Base-by-base conservation (phyloP, 2,888 invertebrate genomes). In the Hetaerina titia region DNA sequence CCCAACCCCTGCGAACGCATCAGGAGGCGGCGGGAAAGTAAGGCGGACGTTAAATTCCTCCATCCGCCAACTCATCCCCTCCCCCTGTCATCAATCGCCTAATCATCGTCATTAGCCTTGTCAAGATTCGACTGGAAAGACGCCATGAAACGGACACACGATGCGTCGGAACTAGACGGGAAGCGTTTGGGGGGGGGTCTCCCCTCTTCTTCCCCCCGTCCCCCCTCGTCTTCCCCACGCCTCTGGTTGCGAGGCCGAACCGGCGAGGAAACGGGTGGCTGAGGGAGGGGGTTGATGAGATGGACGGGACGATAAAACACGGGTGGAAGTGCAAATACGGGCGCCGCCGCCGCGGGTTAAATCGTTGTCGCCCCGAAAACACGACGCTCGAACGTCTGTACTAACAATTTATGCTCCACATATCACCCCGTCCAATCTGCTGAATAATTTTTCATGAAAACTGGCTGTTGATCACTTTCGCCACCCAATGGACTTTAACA, bases 91-190 rank as follows among this genome's bases (percentile, higher is more conserved):
- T 31, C 63, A 8, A 90, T 90, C 90, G 90, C 90, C 63, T 90
- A 90, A 90, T 90, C 90, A 64, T 64, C 63, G 64, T 90, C 64
- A 90, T 90, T 90, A 90, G 90, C 63, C 90, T 9, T 60, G 90
- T 90, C 90, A 58, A 64, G 90, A 64, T n/a, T 90, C 11, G 58
- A 19, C 64, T 19, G 19, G n/a, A 69, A n/a, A 69, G 64, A 64
- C 64, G 90, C 90, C 64, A 90, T 19, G 63, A 63, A 90, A 56
- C 31, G 90, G 90, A 90, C 63, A 31, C 63, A 31, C 22, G 57
- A 57, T 22, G 22, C 31, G 25, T 63, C 63, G 90, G 90, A 63
- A 45, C 64, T 31, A 15, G 25, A 45, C 56, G 56, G 58, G 58
- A 89, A 19, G 45, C 45, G 45, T 45, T 45, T 1, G 45, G 45